Evolutionary conservation across 2,888 invertebrate species (phyloP).

Genomic region (Dendrolimus houi): DNA sequence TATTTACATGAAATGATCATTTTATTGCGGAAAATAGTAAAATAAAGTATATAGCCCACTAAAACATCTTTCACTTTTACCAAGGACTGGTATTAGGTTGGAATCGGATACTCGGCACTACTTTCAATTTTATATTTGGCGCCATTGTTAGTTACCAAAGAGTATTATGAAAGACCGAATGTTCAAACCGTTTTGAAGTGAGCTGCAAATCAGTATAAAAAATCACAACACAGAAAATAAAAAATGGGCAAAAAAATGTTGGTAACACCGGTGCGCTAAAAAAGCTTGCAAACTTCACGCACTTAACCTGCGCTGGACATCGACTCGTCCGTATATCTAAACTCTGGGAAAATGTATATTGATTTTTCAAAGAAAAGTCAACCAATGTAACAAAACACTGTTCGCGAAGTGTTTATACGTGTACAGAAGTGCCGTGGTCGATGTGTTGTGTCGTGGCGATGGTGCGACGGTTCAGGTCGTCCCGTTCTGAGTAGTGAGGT

Average conservation of each 20-base stretch:
- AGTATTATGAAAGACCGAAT: conserved; percentile 62
- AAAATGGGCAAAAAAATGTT: conserved; percentile 76
- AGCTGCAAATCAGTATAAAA: conserved; percentile 64
- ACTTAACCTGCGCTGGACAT: conserved; percentile 78
- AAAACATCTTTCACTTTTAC: too few species aligned
- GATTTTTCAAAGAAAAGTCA: conserved; percentile 78
- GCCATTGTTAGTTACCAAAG: conserved; percentile 29
- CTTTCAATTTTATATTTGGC: conserved; percentile 27
- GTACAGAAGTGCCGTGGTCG: conserved; percentile 63
- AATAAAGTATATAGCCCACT: too few species aligned
- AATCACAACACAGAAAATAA: conserved; percentile 75
- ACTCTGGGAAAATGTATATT: conserved; percentile 77
- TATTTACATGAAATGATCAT: too few species aligned
- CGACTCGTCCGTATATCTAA: conserved; percentile 74
- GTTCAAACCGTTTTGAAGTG: conserved; percentile 49
- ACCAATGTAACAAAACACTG: conserved; percentile 76
- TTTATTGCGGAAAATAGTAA: too few species aligned
- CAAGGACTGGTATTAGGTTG: too few species aligned
- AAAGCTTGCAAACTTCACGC: conserved; percentile 78
- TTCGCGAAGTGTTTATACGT: conserved; percentile 74
- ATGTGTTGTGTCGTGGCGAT: conserved; percentile 72
- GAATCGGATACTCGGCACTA: too few species aligned
- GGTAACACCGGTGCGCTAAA: conserved; percentile 78
- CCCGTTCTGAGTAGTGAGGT: conserved; percentile 66
- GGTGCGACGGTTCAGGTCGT: conserved; percentile 70